Conservation (phyloP, 2,797 vertebrate genomes). For the Bryconaethiops microstoma region DNA sequence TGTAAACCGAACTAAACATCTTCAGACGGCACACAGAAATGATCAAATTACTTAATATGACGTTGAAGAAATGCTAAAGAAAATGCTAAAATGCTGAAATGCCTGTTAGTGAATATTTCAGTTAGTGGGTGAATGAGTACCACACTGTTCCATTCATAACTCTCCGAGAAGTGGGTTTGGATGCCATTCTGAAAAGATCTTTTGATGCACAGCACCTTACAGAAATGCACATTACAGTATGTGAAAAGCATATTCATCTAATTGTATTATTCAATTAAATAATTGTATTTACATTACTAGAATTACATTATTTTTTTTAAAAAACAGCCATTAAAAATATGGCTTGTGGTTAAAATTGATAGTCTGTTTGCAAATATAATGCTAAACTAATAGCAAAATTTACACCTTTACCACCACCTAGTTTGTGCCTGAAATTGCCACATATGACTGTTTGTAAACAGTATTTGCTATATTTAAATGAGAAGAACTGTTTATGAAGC, state of each 20-base stretch:
- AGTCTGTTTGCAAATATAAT: no score
- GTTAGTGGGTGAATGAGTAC: conserved; percentile 12
- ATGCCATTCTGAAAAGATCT: neutral
- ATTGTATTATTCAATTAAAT: no score
- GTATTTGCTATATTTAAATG: neutral
- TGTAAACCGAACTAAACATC: no score
- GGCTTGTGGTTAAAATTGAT: no score
- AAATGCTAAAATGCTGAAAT: neutral
- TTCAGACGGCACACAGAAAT: no score
- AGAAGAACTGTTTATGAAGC: neutral
- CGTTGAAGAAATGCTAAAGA: neutral
- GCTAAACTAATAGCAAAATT: neutral
- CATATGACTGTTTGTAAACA: neutral
- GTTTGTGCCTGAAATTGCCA: neutral
- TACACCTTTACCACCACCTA: neutral
- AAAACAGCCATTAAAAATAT: no score
- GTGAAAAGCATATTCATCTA: no score
- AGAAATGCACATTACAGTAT: neutral
- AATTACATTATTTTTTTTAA: no score
- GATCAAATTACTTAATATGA: neutral
- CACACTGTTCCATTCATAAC: neutral
- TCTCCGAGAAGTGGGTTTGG: neutral
- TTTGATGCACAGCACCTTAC: neutral
- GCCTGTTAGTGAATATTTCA: neutral
- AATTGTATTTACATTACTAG: no score